Conservation (phyloP, 1,140 invertebrate species). For the Palaemon carinicauda region DNA sequence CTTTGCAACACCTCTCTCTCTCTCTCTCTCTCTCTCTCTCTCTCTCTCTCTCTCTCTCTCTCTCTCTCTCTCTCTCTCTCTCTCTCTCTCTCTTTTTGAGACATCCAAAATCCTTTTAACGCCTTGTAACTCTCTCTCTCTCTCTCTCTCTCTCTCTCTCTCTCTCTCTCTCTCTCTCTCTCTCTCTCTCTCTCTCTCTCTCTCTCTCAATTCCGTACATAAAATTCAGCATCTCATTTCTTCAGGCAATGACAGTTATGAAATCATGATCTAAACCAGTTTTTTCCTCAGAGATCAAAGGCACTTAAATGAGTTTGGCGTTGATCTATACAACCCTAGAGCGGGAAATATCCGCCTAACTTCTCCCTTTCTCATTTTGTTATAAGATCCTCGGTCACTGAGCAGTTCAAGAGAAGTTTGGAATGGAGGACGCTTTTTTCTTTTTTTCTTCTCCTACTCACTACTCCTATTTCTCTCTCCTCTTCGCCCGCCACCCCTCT, state of each 20-base stretch:
- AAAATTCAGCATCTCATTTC: no score
- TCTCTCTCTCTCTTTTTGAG: conserved; percentile 19
- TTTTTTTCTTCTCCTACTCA: not conserved
- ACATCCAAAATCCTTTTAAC: no score
- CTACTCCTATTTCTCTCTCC: not conserved
- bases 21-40: conserved; percentile 8
- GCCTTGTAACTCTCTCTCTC: no score
- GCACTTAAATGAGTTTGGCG: no score
- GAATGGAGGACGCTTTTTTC: not conserved
- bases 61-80: conserved; percentile 7
- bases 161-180: conserved; percentile 1
- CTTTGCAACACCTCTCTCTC: not conserved
- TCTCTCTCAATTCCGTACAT: not conserved
- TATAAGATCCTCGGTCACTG: no score
- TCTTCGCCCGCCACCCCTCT: not conserved
- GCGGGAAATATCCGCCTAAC: no score
- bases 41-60: conserved; percentile 19
- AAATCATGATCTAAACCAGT: no score
- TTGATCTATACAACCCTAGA: no score
- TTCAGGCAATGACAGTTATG: no score
- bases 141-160: conserved; percentile 19
- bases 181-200: not conserved
- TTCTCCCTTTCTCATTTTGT: no score
- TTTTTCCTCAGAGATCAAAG: no score
- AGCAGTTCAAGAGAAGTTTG: no score